Evolutionary conservation across 2,797 vertebrate species (phyloP), one percentile per base, ranked within the genome.

Genomic region (Phataginus tetradactyla): DNA sequence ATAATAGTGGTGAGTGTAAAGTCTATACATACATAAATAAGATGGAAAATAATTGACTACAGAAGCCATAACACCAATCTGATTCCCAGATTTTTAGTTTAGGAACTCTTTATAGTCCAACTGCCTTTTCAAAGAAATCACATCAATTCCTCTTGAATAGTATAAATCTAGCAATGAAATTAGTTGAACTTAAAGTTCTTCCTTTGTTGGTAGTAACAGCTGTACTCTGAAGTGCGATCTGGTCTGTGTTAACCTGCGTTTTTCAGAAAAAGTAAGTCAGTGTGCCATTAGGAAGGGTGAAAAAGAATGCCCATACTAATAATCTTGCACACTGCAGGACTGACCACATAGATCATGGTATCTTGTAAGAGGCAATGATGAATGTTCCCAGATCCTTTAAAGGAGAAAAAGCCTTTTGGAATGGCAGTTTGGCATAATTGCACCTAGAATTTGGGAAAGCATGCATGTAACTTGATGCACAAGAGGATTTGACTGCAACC

Each of bases 201-300:
- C 63, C 42, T 63, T 79, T 88, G 45, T 59, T 86, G 69, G 23
- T 51, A 45, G 34, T 86, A 71, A 87, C 20, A 77, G 17, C 14
- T 78, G 3, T 53, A 34, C 4, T 72, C 4, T 42, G 51, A 42
- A 51, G 29, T 84, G 39, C 18, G 20, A 68, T 93, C 63, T 91
- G 61, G 83, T 94, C 84, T 71, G 88, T 92, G 4, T 53, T 81
- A 87, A 49, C 69, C 75, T 85, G 25, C 53, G 17, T 77, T 96
- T 96, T 91, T 59, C 11, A 95, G 80, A 87, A 96, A 94, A 85
- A 68, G 63, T 9, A 57, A 94, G 5, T 51, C 23, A 53, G 29
- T 27, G 17, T 80, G 95, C 72, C 55, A 29, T 78, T 86, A 95
- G 88, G 66, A 90, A 91, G 94, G 71, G 8, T 96, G 91, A 97